phyloP scores from a whole-genome alignment of 2,797 vertebrate species.

The Poeciliopsis turneri region DNA sequence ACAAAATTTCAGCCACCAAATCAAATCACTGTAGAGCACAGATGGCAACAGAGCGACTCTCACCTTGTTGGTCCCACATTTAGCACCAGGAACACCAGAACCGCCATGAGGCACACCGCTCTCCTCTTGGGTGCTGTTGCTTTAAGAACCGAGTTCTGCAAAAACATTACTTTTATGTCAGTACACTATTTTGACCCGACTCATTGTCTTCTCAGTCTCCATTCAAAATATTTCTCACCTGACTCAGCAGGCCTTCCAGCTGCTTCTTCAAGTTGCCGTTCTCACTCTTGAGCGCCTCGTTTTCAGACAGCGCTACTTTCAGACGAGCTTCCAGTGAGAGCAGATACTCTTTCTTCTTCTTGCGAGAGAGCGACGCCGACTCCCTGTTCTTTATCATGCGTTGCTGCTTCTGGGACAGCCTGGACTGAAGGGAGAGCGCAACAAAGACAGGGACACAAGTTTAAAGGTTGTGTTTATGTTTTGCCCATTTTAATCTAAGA shows the following conservation, averaged over 20 bases:
- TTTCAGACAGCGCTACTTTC: constrained; percentile 89
- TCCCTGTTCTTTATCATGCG: constrained; percentile 98
- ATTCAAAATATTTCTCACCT: constrained; percentile 79
- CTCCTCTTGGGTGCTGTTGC: constrained; percentile 88
- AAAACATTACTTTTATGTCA: neutral
- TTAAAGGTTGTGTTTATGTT: neutral
- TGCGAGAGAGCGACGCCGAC: constrained; percentile 93
- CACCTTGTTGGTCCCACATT: constrained; percentile 89
- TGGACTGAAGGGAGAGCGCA: constrained; percentile 74
- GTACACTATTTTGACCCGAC: neutral
- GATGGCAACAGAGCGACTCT: constrained; percentile 36
- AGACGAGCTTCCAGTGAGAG: constrained; percentile 88
- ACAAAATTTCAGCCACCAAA: constrained; percentile 6
- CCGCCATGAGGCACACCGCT: constrained; percentile 90
- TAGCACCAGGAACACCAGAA: constrained; percentile 88
- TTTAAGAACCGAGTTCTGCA: constrained; percentile 89
- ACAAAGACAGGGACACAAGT: constrained; percentile 21
- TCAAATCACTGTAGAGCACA: neutral
- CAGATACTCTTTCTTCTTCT: constrained; percentile 97
- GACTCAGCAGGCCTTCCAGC: constrained; percentile 87
- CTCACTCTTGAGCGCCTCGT: constrained; percentile 89
- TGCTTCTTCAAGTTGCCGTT: constrained; percentile 91
- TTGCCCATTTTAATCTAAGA: constrained; percentile 1
- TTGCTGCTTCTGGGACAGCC: constrained; percentile 89
- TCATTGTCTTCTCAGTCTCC: neutral